Percentiles rank a stretch among this genome's conserved stretches.
Conservation (phyloP, 2,113 vertebrate species). For the Platycercus adscitus region DNA sequence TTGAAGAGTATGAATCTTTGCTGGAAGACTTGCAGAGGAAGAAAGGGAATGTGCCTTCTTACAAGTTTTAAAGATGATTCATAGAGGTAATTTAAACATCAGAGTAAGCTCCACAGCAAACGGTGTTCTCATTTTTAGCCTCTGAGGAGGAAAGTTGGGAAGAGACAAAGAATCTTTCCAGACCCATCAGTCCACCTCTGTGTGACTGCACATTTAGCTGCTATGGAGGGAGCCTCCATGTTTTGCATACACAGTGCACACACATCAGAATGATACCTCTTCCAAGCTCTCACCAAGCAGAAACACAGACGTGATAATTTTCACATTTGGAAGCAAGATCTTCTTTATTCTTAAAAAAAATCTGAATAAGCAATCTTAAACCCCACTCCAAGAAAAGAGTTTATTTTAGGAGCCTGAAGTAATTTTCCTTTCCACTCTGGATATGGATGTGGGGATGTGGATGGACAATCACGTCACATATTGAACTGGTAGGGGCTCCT, state of each 20-base stretch:
- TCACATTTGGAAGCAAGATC: not conserved
- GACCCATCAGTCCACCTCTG: not conserved
- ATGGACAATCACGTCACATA: not conserved
- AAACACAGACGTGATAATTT: not conserved
- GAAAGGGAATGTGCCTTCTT: not conserved
- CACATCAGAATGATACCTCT: not conserved
- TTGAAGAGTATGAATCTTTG: not conserved
- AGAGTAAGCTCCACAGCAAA: not conserved
- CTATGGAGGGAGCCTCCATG: not conserved
- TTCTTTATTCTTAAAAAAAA: not conserved
- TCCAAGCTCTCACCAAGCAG: not conserved
- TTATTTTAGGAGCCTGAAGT: not conserved
- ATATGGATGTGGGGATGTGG: not conserved
- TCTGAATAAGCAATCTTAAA: not conserved
- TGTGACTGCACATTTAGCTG: fast-evolving
- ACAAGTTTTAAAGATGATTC: not conserved
- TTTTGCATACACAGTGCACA: fast-evolving
- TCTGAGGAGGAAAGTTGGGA: not conserved
- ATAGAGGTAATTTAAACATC: not conserved
- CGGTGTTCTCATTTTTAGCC: not conserved
- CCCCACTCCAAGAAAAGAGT: not conserved
- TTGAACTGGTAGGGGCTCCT: not conserved
- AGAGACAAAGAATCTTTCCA: not conserved
- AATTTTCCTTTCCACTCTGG: not conserved
- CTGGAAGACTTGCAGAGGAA: not conserved